Evolutionary conservation across 1,140 invertebrate species (phyloP).

Genomic region (Pteromalus puparum): DNA sequence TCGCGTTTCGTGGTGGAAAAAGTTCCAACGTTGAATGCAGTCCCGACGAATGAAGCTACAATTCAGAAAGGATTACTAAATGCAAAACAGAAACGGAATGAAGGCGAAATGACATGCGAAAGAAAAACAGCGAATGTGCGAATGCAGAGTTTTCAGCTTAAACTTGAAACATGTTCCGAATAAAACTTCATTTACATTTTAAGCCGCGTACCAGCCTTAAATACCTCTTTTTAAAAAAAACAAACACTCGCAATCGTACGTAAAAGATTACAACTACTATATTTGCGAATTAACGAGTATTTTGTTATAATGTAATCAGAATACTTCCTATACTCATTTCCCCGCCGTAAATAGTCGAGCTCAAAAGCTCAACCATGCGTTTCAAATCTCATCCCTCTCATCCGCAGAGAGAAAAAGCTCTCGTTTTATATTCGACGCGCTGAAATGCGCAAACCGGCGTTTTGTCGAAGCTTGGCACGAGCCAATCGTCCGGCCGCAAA

Average conservation of each 20-base stretch:
- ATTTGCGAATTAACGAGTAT: too few relatives aligned
- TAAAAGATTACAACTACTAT: too few relatives aligned
- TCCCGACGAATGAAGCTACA: neutral
- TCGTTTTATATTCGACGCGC: neutral
- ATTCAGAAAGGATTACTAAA: slow-evolving; percentile 1
- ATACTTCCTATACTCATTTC: too few relatives aligned
- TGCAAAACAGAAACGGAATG: neutral
- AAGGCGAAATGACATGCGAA: neutral
- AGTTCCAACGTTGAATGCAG: neutral
- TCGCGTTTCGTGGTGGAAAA: neutral
- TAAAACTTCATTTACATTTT: too few relatives aligned
- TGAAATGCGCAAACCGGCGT: neutral
- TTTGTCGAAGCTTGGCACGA: neutral
- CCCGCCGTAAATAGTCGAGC: neutral
- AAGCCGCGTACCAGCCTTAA: too few relatives aligned
- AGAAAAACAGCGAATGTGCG: neutral
- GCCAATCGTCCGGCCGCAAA: neutral
- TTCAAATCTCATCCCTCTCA: neutral
- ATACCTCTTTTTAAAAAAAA: too few relatives aligned
- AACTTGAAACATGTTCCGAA: neutral
- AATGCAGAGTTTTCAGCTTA: neutral
- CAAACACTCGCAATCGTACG: too few relatives aligned
- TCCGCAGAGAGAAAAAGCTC: neutral
- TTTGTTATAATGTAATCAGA: too few relatives aligned
- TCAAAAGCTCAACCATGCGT: too few relatives aligned